Evolutionary conservation across 2,888 invertebrate species (phyloP), one percentile per base, ranked within the genome.

Genomic region (Carcina quercana): DNA sequence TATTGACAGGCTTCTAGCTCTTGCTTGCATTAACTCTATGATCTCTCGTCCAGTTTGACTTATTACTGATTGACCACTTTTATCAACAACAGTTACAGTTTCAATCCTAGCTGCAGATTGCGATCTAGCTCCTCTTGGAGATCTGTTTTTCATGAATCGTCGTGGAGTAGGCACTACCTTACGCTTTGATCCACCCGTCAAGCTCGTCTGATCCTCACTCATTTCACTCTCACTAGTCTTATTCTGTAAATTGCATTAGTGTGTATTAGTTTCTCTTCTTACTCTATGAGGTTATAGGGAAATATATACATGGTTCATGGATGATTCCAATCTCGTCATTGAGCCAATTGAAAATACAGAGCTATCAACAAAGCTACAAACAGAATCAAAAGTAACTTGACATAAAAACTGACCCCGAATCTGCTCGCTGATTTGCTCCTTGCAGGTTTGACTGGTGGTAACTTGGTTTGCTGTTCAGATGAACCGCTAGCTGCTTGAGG

Each of bases 141-240:
- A 76, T 60, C 64, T 70, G 38, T 74, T 79, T 59, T 64, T 80
- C 26, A 72, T 59, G 43, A 76, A 82, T 26, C 83, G 60, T 21
- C 80, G 67, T 38, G 83, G 82, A 13, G 71, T 75, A 21, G 83
- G 75, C 33, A 70, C 58, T 28, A 68, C 63, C 58, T 67, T 85
- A 29, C 83, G 79, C 49, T 62, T 78, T 25, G 61, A 43, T 32
- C 42, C 52, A 44, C 56, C 57, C 37, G 55, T 45, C 36, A 47
- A 37, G 51, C 55, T 63, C 41, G 62, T 66, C 50, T 69, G 68
- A 58, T 84, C 85, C 53, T 84, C 85, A 71, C 85, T 85, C 85
- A 85, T 83, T 61, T 85, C 85, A 78, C 85, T 85, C 62, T 85
- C 85, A 83, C 85, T 85, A 70, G 83, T 85, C 58, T 82, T 83